Base-by-base conservation (phyloP, 1,140 invertebrate species). In the Drosophila nigromelanica region DNA sequence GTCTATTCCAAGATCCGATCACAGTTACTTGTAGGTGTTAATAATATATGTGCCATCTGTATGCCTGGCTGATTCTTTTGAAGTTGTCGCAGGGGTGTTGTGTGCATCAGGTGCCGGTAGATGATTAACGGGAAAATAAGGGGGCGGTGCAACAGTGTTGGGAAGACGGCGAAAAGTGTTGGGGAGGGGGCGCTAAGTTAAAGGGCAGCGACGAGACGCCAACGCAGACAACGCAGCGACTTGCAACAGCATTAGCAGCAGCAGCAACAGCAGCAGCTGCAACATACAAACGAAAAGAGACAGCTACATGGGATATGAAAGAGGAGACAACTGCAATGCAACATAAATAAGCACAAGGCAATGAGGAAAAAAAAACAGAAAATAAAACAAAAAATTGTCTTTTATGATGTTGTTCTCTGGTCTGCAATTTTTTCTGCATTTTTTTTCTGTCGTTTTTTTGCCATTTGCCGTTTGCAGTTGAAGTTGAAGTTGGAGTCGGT, bases 171-270 rank as follows among this genome's bases (percentile, higher is more conserved):
- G 3, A 24, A 24, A 2, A 24, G 27, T 27, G 5, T 0, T 6
- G 27, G 27, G 27, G 27, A 80, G 8, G 33, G 8, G 33, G 8
- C 30, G 1, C 33, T 35, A 8, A 80, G 66, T 52, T 81, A 86
- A 86, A 86, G 81, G 81, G 81, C 81, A 87, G 78, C 81, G 75
- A 66, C 82, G 82, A 86, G 81, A 87, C 81, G 78, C 82, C 74
- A 85, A 78, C 74, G 74, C 81, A 73, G 71, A 76, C 69, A 70
- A 27, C 45, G 64, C 58, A 60, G 54, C 27, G 27, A 62, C 52
- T 5, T 27, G 27, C 27, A 47, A 33, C 30, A 33, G 7, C 30
- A 33, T 7, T 24, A 24, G 55, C 54, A 33, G 67, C 72, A 69
- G 14, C 30, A 10, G 8, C 6, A 35, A 0, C 33, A 8, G 33